Percentiles rank a stretch among this genome's conserved stretches.
phyloP scores from a whole-genome alignment of 2,113 vertebrate species.

The Formicarius rufipectus region DNA sequence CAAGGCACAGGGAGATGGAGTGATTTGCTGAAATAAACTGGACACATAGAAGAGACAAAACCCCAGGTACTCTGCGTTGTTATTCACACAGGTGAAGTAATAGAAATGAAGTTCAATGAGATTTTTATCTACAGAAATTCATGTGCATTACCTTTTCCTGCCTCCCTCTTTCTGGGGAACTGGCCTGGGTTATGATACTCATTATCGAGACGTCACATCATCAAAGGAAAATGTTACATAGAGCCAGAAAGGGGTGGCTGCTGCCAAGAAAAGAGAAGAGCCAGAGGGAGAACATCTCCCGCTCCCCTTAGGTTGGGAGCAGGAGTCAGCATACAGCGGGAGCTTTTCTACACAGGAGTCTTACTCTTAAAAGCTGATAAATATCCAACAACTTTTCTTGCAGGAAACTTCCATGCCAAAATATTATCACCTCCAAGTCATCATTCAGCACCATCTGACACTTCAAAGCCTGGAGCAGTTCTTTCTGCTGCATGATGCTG shows the following conservation, averaged over 20 bases:
- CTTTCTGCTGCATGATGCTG: not conserved
- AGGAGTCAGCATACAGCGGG: not conserved
- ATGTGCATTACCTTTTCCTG: not conserved
- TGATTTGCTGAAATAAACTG: not conserved
- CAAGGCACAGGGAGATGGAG: not conserved
- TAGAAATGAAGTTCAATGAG: not conserved
- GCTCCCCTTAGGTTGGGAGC: not conserved
- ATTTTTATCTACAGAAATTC: not conserved
- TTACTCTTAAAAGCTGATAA: slow-evolving; percentile 12
- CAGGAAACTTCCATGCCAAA: slow-evolving; percentile 37
- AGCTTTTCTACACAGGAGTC: not conserved
- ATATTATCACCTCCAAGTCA: not conserved
- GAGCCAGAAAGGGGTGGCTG: not conserved
- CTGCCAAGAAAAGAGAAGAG: slow-evolving; percentile 9
- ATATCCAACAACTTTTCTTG: slow-evolving; percentile 12
- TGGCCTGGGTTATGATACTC: not conserved
- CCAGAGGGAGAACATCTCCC: not conserved
- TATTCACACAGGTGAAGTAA: not conserved
- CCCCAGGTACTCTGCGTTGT: not conserved
- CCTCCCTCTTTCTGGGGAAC: not conserved
- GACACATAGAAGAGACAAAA: not conserved
- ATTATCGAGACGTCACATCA: not conserved
- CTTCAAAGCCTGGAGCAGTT: not conserved
- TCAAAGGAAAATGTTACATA: not conserved
- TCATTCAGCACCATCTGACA: not conserved